These are phyloP conservation scores for Hoplodrina blanda DNA, from an alignment of 2,888 invertebrate species.

Conservation along the genomic window DNA sequence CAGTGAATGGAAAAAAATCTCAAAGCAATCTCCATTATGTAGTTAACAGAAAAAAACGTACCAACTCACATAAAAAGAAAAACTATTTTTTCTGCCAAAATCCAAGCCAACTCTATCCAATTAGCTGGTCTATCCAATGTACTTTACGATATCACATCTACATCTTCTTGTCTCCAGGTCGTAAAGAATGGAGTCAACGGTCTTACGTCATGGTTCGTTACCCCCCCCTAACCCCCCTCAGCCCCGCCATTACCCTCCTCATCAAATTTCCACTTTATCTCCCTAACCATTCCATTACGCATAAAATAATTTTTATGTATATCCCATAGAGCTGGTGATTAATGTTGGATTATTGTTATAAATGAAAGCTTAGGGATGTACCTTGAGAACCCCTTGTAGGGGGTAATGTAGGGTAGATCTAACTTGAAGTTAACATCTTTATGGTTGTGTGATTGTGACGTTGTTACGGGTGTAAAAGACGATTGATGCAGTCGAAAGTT, in stretches of 20 bases:
- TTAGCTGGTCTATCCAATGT: conserved; percentile 52
- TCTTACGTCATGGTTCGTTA: conserved; percentile 78
- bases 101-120: conserved; percentile 34
- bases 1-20: too few relatives aligned
- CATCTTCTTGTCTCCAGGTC: conserved; percentile 52
- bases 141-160: conserved; percentile 41
- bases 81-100: conserved; percentile 14
- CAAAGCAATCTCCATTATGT: background rate
- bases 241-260: conserved; percentile 71
- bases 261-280: conserved; percentile 80
- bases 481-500: too few relatives aligned
- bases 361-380: conserved; percentile 25
- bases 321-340: conserved; percentile 56
- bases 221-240: conserved; percentile 68
- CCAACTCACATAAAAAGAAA: background rate
- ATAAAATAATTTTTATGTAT: conserved; percentile 68
- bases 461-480: too few relatives aligned
- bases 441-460: conserved; percentile 1
- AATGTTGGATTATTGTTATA: conserved; percentile 58
- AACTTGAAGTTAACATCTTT: conserved; percentile 12
- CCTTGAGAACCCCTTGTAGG: conserved; percentile 16
- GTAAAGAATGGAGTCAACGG: conserved; percentile 70
- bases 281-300: conserved; percentile 67
- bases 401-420: conserved; percentile 17
- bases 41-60: background rate